Base-by-base conservation (phyloP, 1,140 invertebrate species). In the Arion vulgaris region DNA sequence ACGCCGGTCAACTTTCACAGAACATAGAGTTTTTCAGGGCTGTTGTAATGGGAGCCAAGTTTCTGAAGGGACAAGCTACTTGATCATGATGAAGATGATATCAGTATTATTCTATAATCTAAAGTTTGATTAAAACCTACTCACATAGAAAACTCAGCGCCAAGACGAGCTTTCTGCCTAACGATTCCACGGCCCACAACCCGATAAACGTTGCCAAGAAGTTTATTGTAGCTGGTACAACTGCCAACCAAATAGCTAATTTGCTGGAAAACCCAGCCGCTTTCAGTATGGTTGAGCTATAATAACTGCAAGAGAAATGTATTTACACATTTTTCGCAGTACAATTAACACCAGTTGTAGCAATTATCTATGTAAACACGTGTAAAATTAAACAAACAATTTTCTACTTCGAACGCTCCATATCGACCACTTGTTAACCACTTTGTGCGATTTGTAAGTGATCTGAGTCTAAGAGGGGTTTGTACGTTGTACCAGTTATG, bases 251-350 rank as follows among this genome's bases (percentile, higher is more conserved):
- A 83, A 95, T 94, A 45, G 94, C 94, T 19, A 88, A 85, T 32
- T 92, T 87, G 76, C 93, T 92, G 5, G 90, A 88, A 23, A 95
- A 92, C 66, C 95, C 95, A 1, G 94, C 93, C 91, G 94, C 94
- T 74, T 93, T 92, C 78, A 95, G 94, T 78, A 95, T 95, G 41
- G 93, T 93, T 19, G 94, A 94, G 82, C 94, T 94, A 90, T 95
- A 95, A 88, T 95, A 95, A 91, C 94, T 94, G 86, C 32, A 77
- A 57, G 26, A 11, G 4, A 19, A 45, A 45, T 26, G 7, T 32
- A 26, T 32, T 26, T 26, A 13, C 51, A 13, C 51, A 13, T 26
- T 26, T 57, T 57, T 57, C 13, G 13, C 51, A 26, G 13, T 57
- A 15, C 51, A 15, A 57, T 15, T 26, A 57, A 57, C 51, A 57